Percentiles rank a stretch among this genome's conserved stretches.
Conservation (phyloP, 2,113 vertebrate genomes). For the Cyanoramphus novaezelandiae region DNA sequence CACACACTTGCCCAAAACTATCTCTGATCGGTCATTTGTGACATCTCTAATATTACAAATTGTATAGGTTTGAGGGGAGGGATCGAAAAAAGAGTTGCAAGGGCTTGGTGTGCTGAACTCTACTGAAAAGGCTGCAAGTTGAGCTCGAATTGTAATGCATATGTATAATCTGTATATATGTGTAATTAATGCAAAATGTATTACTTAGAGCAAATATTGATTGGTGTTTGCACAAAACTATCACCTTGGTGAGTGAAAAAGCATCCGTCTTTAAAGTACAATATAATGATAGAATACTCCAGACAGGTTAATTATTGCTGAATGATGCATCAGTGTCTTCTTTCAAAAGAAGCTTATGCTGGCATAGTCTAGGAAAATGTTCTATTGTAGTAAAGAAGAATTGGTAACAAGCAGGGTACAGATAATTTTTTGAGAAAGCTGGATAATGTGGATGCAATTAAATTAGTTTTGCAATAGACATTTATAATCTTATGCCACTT, state of each 20-base stretch:
- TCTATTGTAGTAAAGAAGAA: conserved; percentile 20
- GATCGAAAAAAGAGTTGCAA: background rate
- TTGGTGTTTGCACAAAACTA: background rate
- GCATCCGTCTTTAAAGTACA: background rate
- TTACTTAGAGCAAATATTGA: background rate
- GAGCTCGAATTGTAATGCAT: background rate
- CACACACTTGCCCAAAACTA: background rate
- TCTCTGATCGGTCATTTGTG: background rate
- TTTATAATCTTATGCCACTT: background rate
- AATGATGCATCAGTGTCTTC: background rate
- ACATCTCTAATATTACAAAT: background rate
- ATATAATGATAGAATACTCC: background rate
- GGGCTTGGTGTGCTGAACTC: background rate
- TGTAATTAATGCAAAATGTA: background rate
- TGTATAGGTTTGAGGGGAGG: background rate
- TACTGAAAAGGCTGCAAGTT: background rate
- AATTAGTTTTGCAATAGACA: conserved; percentile 2
- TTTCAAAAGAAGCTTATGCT: conserved; percentile 37
- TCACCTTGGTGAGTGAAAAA: conserved; percentile 17
- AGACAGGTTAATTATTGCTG: conserved; percentile 54
- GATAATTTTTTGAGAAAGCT: conserved; percentile 19
- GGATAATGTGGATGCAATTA: conserved; percentile 19
- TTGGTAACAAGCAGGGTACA: conserved; percentile 11
- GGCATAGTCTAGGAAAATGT: background rate
- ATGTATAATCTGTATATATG: background rate